Conservation (phyloP, 2,888 invertebrate species). For the Masnerella sp. region DNA sequence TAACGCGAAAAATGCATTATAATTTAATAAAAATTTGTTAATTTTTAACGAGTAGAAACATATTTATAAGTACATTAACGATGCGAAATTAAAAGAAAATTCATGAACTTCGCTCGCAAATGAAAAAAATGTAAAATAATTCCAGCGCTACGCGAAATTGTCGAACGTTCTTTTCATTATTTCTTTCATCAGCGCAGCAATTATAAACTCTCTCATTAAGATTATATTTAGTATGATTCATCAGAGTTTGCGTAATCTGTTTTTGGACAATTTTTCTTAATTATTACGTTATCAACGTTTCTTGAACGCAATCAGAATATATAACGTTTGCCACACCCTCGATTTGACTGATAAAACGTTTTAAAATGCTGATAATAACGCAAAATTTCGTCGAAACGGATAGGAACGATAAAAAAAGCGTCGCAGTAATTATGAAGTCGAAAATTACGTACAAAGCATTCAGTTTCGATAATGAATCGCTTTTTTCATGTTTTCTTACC, state of each 20-base stretch:
- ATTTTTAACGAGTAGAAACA: no score
- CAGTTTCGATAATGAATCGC: no score
- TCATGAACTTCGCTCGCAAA: no score
- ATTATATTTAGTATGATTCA: neutral
- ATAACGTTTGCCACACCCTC: slow-evolving; percentile 18
- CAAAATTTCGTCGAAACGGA: neutral
- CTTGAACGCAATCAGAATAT: neutral
- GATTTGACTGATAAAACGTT: neutral
- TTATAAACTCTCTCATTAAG: slow-evolving; percentile 2
- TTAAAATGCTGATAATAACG: slow-evolving; percentile 4
- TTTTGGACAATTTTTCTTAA: slow-evolving; percentile 6
- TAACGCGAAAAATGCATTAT: no score
- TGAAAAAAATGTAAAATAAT: neutral
- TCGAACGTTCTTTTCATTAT: neutral
- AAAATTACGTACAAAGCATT: no score
- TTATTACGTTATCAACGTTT: slow-evolving; percentile 9
- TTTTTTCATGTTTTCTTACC: no score
- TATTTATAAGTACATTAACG: no score
- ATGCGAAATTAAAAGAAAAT: no score
- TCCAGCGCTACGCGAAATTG: neutral
- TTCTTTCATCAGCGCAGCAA: neutral
- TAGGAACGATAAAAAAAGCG: neutral
- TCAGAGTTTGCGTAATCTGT: slow-evolving; percentile 11
- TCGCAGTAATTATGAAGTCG: neutral
- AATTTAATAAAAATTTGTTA: no score